Evolutionary conservation across 53 echinoderm and acorn worm genomes (phyloP).

Genomic region (Patiria pectinifera): DNA sequence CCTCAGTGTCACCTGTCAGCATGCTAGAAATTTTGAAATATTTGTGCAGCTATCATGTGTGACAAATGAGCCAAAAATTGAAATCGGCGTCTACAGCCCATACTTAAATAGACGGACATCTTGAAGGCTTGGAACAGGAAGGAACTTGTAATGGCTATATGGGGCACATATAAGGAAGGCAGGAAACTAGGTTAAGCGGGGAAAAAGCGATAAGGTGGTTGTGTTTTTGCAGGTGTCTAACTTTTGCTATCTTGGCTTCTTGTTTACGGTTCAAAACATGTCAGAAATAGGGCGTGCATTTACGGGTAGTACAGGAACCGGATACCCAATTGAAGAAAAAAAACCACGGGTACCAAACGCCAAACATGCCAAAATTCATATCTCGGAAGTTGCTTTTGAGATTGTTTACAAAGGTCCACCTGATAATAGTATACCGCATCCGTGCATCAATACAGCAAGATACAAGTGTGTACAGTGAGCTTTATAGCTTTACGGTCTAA

Average conservation of each 20-base stretch:
- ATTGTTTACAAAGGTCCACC: too few species aligned
- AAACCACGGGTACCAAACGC: too few species aligned
- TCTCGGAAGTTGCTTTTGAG: too few species aligned
- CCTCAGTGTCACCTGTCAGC: background rate
- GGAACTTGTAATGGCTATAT: background rate
- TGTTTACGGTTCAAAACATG: background rate
- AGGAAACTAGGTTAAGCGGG: background rate
- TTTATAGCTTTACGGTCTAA: too few species aligned
- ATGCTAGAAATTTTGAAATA: background rate
- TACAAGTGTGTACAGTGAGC: too few species aligned
- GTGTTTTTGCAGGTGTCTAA: constrained; percentile 12
- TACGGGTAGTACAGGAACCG: too few species aligned
- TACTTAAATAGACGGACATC: background rate
- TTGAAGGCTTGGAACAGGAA: background rate
- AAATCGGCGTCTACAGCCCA: background rate
- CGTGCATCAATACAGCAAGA: too few species aligned
- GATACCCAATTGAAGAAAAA: too few species aligned
- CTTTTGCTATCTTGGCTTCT: background rate
- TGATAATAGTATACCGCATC: too few species aligned
- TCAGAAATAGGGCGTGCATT: background rate
- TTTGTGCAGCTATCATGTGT: background rate
- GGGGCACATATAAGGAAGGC: background rate
- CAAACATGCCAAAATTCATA: too few species aligned
- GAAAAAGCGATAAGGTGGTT: background rate
- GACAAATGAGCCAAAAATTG: background rate